A percentile compares a stretch with the other conserved stretches of the same genome.
phyloP scores from a whole-genome alignment of 53 echinoderm and acorn worm species.

The Paracentrotus lividus region DNA sequence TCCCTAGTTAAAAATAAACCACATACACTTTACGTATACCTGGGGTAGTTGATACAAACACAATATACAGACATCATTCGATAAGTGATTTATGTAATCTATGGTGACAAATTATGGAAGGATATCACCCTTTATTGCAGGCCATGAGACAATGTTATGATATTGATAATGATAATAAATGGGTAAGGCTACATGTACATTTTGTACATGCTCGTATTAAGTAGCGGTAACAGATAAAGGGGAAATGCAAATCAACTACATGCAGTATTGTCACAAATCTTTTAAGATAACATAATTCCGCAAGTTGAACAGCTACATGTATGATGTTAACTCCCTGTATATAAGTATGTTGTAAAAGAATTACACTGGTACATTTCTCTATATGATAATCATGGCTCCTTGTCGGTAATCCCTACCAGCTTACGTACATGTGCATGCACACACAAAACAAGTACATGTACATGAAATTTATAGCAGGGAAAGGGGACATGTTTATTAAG shows the following conservation, averaged over 20 bases:
- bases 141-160: not conserved
- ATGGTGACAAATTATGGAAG: not conserved
- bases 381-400: not conserved
- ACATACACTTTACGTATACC: slow-evolving; percentile 6
- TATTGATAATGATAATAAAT: not conserved
- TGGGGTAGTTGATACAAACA: not conserved
- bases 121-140: not conserved
- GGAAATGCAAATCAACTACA: no score
- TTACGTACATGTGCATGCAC: not conserved
- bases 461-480: no score
- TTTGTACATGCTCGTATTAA: no score
- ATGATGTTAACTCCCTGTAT: no score
- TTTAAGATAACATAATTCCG: not conserved
- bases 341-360: no score
- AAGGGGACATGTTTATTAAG: no score
- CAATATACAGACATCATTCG: not conserved
- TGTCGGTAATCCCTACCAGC: no score
- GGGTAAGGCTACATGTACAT: not conserved
- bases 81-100: not conserved
- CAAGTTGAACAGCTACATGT: not conserved
- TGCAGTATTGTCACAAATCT: no score
- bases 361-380: not conserved
- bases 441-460: no score
- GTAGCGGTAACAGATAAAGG: not conserved
- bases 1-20: slow-evolving; percentile 42